Base-by-base conservation (phyloP, 2,888 invertebrate species). In the Hirtodrosophila trivittata region DNA sequence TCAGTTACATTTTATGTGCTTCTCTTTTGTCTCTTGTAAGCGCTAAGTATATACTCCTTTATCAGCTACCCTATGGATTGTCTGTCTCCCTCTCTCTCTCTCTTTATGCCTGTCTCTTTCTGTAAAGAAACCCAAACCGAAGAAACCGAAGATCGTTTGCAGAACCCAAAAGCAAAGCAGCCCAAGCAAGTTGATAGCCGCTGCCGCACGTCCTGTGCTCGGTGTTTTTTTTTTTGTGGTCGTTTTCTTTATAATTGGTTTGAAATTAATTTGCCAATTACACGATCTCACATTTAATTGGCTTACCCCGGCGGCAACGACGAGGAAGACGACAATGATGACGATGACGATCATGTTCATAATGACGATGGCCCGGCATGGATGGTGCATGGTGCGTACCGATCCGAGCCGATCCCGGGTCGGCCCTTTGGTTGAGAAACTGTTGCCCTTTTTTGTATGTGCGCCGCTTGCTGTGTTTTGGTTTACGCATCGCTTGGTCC, bases 241-340 rank as follows among this genome's bases (percentile, higher is more conserved):
- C 81, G 86, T 85, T 86, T 87, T 84, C 84, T 86, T 87, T 83
- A 87, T 89, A 89, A 89, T 89, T 89, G 89, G 87, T 86, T 87
- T 85, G 87, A 88, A 87, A 89, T 89, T 89, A 89, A 89, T 89
- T 89, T 89, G 88, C 89, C 89, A 89, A 89, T 89, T 89, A 89
- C 88, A 89, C 87, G 89, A 88, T 89, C 88, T 86, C 87, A 88
- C 87, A 89, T 89, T 89, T 89, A 89, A 89, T 89, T 89, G 88
- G 88, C 86, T 85, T 87, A 76, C 73, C 72, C 83, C 87, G 70
- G 71, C 69, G 68, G 72, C 66, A 62, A 50, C 49, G 51, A 25
- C 47, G 26, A 47, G 43, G 50, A 41, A 12, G 28, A 35, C 28
- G 26, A 45, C 21, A 14, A 50, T 8, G 30, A 42, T 9, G 33